Base-by-base conservation (phyloP, 2,888 invertebrate species). In the Keiferia lycopersicella region DNA sequence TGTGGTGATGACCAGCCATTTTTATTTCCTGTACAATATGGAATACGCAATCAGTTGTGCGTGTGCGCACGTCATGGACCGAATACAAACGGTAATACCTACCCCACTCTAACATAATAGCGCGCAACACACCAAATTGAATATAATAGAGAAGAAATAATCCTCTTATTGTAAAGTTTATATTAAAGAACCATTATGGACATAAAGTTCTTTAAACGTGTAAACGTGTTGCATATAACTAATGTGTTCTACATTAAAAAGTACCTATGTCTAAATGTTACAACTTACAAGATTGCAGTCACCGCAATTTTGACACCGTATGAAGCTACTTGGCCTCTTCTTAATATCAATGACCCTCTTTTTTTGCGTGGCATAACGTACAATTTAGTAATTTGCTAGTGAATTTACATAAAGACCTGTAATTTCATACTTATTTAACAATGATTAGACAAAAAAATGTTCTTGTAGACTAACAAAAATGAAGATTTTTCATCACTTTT, bases 1-100 rank as follows among this genome's bases (percentile, higher is more conserved):
- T 16, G 14, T 56, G 30, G 34, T 56, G 51, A 45, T 48, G 53
- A 61, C 30, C 39, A 22, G 39, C 57, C 45, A 61, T 63, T 39
- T 38, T 51, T 34, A 61, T 64, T 67, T 67, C 65, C 65, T 62
- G 53, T 38, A 51, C 20, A 58, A 26, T 53, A 64, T 45, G 65
- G 20, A 53, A 56, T 56, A 56, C 56, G 56, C 56, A 56, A 56
- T 34, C 30, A 56, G 30, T 16, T 60, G 64, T 38, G 65, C 62
- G 50, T 48, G 62, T 39, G 53, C 53, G 63, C 57, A 26, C 39
- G 57, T 66, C 66, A 64, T 63, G 69, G 61, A 45, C 64, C 65
- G 67, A 66, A 63, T 63, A 50, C 57, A 61, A 56, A 38, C 34
- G 62, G 56, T 53, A 53, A 62, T 62, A 45, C 41, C 39, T 62